A percentile compares a stretch with the other conserved stretches of the same genome.
phyloP scores from a whole-genome alignment of 2,797 vertebrate species.

The Pristis pectinata region DNA sequence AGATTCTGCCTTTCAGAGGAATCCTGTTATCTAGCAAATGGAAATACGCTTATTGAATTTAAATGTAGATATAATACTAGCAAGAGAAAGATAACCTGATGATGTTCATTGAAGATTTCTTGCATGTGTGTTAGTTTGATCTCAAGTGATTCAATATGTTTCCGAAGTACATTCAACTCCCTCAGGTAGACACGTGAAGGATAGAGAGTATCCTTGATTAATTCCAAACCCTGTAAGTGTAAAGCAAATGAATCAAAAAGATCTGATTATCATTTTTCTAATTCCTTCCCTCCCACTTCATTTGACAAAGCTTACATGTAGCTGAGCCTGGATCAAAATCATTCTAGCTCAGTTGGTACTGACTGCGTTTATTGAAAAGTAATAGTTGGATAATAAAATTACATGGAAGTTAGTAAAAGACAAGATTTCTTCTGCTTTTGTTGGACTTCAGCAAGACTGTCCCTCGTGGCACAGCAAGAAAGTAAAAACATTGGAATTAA shows the following conservation, averaged over 20 bases:
- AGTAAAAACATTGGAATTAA: too few species aligned
- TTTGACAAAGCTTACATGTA: not conserved
- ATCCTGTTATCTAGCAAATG: not conserved
- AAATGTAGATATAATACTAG: not conserved
- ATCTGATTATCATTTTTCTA: not conserved
- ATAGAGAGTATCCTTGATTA: constrained; percentile 53
- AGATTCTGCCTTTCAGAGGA: not conserved
- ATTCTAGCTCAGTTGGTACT: not conserved
- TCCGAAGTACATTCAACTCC: constrained; percentile 55
- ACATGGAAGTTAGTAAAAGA: not conserved
- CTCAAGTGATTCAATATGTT: constrained; percentile 61
- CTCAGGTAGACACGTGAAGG: constrained; percentile 52
- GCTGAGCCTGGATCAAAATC: not conserved
- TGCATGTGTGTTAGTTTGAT: constrained; percentile 51
- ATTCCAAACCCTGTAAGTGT: constrained; percentile 50
- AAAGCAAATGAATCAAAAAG: constrained; percentile 35
- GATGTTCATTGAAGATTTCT: not conserved
- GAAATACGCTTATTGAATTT: not conserved
- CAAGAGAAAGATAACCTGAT: not conserved
- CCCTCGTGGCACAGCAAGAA: too few species aligned
- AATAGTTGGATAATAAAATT: too few species aligned
- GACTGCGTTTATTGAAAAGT: not conserved
- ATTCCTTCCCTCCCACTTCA: not conserved
- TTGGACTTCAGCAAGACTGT: too few species aligned
- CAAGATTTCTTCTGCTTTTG: not conserved